These are phyloP conservation scores for Ascaphus truei DNA, from an alignment of 2,113 vertebrate species.

Conservation along the genomic window DNA sequence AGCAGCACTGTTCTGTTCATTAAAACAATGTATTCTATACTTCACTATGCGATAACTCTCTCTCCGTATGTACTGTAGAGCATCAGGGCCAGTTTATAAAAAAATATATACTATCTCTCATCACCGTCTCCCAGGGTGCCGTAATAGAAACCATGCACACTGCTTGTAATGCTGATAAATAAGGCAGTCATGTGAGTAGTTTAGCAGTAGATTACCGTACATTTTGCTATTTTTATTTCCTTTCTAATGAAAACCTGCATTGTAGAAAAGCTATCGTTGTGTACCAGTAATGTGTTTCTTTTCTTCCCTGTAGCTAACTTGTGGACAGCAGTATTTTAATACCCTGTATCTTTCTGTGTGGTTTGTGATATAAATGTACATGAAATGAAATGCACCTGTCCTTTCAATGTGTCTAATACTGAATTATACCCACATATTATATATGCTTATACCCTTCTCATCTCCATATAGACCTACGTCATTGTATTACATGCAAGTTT, in stretches of 20 bases:
- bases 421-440: constrained; percentile 84
- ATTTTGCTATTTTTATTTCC: constrained; percentile 56
- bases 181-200: constrained; percentile 44
- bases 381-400: constrained; percentile 78
- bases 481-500: constrained; percentile 92
- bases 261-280: constrained; percentile 62
- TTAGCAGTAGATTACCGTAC: constrained; percentile 48
- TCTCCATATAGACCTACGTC: constrained; percentile 79
- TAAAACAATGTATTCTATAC: background rate
- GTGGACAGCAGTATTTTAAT: constrained; percentile 60
- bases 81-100: constrained; percentile 25
- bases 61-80: constrained; percentile 25
- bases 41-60: background rate
- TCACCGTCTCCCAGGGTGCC: constrained; percentile 27
- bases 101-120: constrained; percentile 7
- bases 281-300: constrained; percentile 67
- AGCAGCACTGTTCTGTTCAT: background rate
- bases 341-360: constrained; percentile 60
- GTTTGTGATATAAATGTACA: constrained; percentile 76
- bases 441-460: constrained; percentile 88
- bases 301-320: constrained; percentile 54
- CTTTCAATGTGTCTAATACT: constrained; percentile 79
- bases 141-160: constrained; percentile 42
- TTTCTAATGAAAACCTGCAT: constrained; percentile 54
- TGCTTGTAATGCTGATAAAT: constrained; percentile 39